These are phyloP conservation scores for Callaeas wilsoni DNA, from an alignment of 2,113 vertebrate genomes.

Conservation along the genomic window DNA sequence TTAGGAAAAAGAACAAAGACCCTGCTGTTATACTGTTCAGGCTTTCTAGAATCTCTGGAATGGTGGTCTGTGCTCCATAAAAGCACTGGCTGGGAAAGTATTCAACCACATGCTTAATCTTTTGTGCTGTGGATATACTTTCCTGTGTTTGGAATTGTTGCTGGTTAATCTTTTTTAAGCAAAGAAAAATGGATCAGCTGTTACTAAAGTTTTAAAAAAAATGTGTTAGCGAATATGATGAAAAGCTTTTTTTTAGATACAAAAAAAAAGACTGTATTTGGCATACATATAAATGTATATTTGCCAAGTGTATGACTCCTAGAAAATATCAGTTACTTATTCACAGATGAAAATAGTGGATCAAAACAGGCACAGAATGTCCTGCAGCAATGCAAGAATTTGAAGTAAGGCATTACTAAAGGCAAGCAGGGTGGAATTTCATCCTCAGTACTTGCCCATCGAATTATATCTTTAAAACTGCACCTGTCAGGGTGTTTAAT, in stretches of 20 bases:
- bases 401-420: background rate
- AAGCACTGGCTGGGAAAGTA: background rate
- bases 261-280: background rate
- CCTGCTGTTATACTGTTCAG: background rate
- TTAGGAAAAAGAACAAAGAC: background rate
- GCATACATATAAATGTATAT: background rate
- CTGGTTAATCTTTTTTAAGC: background rate
- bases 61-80: background rate
- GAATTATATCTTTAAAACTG: background rate
- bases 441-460: accelerated
- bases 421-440: background rate
- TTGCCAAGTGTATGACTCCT: background rate
- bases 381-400: background rate
- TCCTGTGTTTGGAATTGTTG: background rate
- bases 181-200: background rate
- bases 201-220: background rate
- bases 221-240: background rate
- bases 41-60: background rate
- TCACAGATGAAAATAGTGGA: background rate
- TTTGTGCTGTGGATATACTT: background rate
- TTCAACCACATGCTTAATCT: background rate
- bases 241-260: background rate
- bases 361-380: background rate
- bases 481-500: background rate
- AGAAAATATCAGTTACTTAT: background rate